A percentile compares a stretch with the other conserved stretches of the same genome.
Conservation (phyloP, 2,888 invertebrate species). For the Phortica magna region DNA sequence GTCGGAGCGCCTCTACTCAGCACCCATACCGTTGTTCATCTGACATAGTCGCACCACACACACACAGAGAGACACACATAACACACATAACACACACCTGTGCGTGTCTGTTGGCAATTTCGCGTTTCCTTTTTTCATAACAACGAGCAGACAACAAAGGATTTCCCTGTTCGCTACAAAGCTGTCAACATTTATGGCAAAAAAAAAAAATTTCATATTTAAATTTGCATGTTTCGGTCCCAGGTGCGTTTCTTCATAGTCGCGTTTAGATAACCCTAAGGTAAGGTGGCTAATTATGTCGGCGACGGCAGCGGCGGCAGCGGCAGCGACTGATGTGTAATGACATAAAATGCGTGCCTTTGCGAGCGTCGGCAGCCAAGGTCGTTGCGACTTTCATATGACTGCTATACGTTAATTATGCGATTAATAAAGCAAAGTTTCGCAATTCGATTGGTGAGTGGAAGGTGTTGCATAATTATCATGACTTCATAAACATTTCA, state of each 20-base stretch:
- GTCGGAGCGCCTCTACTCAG: background rate
- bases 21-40: no score
- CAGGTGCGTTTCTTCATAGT: slow-evolving; percentile 47
- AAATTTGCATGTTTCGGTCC: slow-evolving; percentile 63
- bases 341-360: slow-evolving; percentile 33
- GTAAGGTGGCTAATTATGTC: slow-evolving; percentile 43
- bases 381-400: slow-evolving; percentile 49
- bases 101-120: slow-evolving; percentile 64
- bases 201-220: slow-evolving; percentile 59
- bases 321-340: slow-evolving; percentile 21
- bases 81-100: no score
- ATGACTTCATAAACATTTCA: no score
- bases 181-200: slow-evolving; percentile 57
- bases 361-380: slow-evolving; percentile 17
- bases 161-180: slow-evolving; percentile 47
- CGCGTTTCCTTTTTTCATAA: slow-evolving; percentile 27
- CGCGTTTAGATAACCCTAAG: slow-evolving; percentile 31
- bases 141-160: slow-evolving; percentile 66
- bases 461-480: background rate
- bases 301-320: slow-evolving; percentile 58
- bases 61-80: background rate
- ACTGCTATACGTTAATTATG: slow-evolving; percentile 18
- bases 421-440: background rate
- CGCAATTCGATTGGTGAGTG: background rate
- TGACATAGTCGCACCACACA: no score